phyloP scores from a whole-genome alignment of 2,888 invertebrate species.

The Scaptomyza cyrtandrae region DNA sequence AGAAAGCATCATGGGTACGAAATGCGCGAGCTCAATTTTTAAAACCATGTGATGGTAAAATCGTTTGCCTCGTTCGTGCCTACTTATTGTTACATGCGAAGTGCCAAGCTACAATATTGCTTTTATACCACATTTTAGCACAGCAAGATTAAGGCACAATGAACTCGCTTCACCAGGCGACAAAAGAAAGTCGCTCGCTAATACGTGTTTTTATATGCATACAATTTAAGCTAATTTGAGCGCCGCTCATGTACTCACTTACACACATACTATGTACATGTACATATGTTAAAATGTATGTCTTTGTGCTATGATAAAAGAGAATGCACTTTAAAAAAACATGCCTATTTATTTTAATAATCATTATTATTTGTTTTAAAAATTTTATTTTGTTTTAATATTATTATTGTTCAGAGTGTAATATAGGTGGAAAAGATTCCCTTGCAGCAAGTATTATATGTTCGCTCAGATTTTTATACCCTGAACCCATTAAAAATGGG shows the following conservation, averaged over 20 bases:
- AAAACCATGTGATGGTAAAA: background rate
- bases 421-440: too few relatives aligned
- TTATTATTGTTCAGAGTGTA: too few relatives aligned
- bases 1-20: background rate
- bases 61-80: background rate
- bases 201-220: background rate
- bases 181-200: background rate
- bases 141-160: background rate
- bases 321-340: too few relatives aligned
- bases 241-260: background rate
- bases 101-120: background rate
- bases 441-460: too few relatives aligned
- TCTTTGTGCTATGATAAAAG: too few relatives aligned
- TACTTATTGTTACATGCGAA: background rate
- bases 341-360: too few relatives aligned
- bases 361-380: too few relatives aligned
- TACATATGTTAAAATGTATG: too few relatives aligned
- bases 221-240: slow-evolving; percentile 4
- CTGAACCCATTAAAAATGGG: too few relatives aligned
- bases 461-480: too few relatives aligned
- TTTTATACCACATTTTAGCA: background rate
- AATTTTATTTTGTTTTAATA: too few relatives aligned
- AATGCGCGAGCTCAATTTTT: background rate
- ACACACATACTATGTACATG: background rate
- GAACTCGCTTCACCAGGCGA: background rate